Percentiles rank a stretch among this genome's conserved stretches.
Evolutionary conservation across 2,888 invertebrate species (phyloP).

Genomic region (Dryobota labecula): DNA sequence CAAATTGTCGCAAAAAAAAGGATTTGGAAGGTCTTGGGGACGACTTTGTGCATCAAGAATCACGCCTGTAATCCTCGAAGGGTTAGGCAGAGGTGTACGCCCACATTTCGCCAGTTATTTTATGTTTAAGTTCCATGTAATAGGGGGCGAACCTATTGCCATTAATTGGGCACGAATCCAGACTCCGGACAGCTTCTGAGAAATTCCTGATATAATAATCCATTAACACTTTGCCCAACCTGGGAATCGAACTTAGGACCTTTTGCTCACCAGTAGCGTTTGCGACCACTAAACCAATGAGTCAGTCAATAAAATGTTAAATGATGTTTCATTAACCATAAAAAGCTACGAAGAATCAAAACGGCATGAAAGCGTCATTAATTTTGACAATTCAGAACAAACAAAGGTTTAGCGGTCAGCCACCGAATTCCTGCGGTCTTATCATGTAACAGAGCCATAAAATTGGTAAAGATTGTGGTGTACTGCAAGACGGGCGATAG

Average conservation of each 20-base stretch:
- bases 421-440: slow-evolving; percentile 26
- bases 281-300: background rate
- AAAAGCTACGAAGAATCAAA: background rate
- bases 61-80: too few species aligned
- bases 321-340: too few species aligned
- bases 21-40: too few species aligned
- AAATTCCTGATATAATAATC: background rate
- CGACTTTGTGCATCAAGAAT: too few species aligned
- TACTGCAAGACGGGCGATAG: slow-evolving; percentile 6
- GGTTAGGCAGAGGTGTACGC: too few species aligned
- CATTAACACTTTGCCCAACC: background rate
- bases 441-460: background rate
- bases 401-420: slow-evolving; percentile 23
- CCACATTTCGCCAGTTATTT: background rate
- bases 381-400: background rate
- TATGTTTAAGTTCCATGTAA: background rate
- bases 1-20: too few species aligned
- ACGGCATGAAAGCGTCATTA: background rate
- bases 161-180: background rate
- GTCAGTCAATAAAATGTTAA: background rate
- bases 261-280: background rate
- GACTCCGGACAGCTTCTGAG: background rate
- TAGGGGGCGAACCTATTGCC: background rate
- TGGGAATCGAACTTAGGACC: too few species aligned
- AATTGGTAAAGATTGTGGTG: background rate